phyloP scores from a whole-genome alignment of 2,797 vertebrate genomes.

The Mus minutoides region DNA sequence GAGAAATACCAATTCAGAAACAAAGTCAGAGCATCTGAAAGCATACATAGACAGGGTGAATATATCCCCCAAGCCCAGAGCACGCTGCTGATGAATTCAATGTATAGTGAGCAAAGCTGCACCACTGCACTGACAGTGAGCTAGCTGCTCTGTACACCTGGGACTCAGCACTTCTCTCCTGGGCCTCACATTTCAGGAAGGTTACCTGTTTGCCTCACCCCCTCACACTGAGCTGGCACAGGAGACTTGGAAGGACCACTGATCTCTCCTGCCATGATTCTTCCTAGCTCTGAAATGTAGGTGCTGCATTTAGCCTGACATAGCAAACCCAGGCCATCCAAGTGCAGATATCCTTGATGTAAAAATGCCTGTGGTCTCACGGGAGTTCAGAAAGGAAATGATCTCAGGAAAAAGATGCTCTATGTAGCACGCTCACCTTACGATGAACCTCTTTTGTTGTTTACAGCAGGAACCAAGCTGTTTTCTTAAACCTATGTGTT shows the following conservation, averaged over 20 bases:
- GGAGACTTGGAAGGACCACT: not conserved
- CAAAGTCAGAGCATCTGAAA: not conserved
- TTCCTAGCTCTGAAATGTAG: not conserved
- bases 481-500: not conserved
- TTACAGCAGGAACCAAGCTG: not conserved
- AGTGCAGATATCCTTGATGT: not conserved
- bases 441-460: not conserved
- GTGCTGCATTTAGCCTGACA: not conserved
- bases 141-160: not conserved
- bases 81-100: too few species aligned
- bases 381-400: conserved; percentile 24
- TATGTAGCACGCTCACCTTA: not conserved
- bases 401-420: conserved; percentile 54
- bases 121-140: too few species aligned
- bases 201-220: not conserved
- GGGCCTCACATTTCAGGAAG: not conserved
- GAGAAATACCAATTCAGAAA: not conserved
- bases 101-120: not conserved
- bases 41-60: not conserved
- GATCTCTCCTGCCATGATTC: not conserved
- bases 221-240: not conserved
- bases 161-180: not conserved
- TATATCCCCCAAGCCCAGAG: not conserved
- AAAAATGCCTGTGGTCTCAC: not conserved
- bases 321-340: not conserved